Base-by-base conservation (phyloP, 2,113 vertebrate genomes). In the Platysternon megacephalum region DNA sequence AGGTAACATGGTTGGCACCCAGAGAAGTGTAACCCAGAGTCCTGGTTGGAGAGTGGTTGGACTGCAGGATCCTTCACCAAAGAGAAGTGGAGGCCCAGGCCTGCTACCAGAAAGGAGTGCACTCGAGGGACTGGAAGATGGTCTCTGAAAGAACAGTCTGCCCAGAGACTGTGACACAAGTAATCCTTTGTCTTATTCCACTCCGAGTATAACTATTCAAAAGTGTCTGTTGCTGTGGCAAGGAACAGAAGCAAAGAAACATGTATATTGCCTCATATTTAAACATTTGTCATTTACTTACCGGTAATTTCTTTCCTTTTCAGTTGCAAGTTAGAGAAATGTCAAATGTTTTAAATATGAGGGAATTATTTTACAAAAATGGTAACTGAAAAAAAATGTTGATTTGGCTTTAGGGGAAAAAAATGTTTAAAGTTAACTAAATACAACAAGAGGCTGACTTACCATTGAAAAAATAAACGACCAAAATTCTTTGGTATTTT, bases 391-490 rank as follows among this genome's bases (percentile, higher is more conserved):
- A 32, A 32, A 29, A 5, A 72, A 72, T 11, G 17, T 51, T 8
- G 26, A 2, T 13, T 55, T n/a, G 83, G 53, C 72, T 76, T 28
- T 52, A 87, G 55, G 55, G 11, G 8, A 46, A 51, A 24, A 53
- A 53, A 7, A 0, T 0, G 48, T 4, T 46, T 80, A 72, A 29
- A 56, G 74, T 21, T 13, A 61, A 49, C 44, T 28, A 21, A 87
- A 90, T 10, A 26, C 8, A 12, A 44, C 17, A 74, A 2, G n/a
- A 82, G 79, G 28, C 0, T 51, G 12, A 98, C 99, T 99, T 98
- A 99, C 99, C 99, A 99, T 98, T 97, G 99, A 99, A 95, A 98
- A 99, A 91, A 99, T 98, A 85, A 99, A 99, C 0, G 99, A 99
- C 98, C 99, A 99, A 96, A 99, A 99, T 87, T 99, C 99, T 86